Evolutionary conservation across 2,797 vertebrate species (phyloP), one percentile per base, ranked within the genome.

Genomic region (Tragelaphus eurycerus): DNA sequence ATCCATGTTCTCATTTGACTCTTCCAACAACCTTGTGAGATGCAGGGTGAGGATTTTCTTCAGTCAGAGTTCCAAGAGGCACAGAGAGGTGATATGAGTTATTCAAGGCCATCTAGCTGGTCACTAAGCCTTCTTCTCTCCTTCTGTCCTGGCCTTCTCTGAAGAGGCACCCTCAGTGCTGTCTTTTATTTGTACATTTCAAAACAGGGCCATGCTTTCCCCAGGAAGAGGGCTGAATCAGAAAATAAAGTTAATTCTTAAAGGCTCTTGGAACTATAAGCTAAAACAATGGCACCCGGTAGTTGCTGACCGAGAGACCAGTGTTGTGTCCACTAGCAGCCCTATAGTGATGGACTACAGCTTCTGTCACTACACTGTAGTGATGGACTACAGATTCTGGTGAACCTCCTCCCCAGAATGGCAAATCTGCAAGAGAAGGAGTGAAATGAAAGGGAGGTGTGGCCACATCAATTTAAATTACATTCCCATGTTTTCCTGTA

Each of bases 211-310:
- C 43, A 46, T n/a, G 29, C 17, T 48, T 86, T 89, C 21, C 55
- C 27, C 23, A 52, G 60, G 34, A 74, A 21, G 25, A 46, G 38
- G 13, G 23, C 29, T 59, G n/a, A 83, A 62, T 89, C 83, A 86
- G 96, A 92, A 96, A 92, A 50, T 60, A 81, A 93, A 88, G 25
- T 48, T 43, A 89, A 59, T 92, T 90, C 46, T 59, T 27, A 34
- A 55, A 93, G 64, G 81, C 17, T 62, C 84, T 62, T 57, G 89
- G 38, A 54, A 83, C 21, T 71, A 83, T 13, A 7, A 25, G 57
- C 43, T 31, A 46, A 21, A 48, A 64, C 25, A 23, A 6, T 43
- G 89, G 86, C 29, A 38, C 6, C 25, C 7, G 6, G 29, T 8
- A 11, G 62, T 57, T 76, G 85, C n/a, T 31, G 82, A 55, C 29